Conservation (phyloP, 1,140 invertebrate genomes). For the Heliconius nattereri region DNA sequence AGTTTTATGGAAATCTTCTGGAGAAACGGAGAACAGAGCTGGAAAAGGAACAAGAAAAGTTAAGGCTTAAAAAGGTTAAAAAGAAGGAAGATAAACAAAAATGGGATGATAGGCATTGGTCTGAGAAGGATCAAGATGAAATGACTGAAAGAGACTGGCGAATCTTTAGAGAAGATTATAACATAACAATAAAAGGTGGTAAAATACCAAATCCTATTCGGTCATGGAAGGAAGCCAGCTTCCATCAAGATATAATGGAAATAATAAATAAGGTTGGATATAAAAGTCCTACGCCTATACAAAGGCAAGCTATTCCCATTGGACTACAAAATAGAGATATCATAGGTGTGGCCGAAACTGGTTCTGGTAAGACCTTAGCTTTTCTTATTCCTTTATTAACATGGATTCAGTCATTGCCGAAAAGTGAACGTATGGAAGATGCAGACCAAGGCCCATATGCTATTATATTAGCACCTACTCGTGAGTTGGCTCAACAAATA, state of each 20-base stretch:
- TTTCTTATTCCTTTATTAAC: constrained; percentile 98
- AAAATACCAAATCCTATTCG: constrained; percentile 98
- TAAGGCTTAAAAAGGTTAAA: constrained; percentile 95
- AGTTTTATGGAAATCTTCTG: constrained; percentile 98
- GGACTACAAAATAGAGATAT: constrained; percentile 99
- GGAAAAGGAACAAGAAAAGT: constrained; percentile 98
- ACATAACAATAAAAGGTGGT: constrained; percentile 99
- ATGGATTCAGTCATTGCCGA: constrained; percentile 99
- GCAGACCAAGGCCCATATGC: constrained; percentile 99
- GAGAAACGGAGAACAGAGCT: constrained; percentile 97
- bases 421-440: constrained; percentile 95
- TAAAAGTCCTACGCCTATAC: constrained; percentile 99
- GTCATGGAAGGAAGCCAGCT: constrained; percentile 96
- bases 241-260: constrained; percentile 95
- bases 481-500: constrained; percentile 99
- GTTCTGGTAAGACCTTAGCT: constrained; percentile 98
- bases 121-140: constrained; percentile 95
- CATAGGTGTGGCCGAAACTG: constrained; percentile 99
- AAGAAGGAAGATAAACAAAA: constrained; percentile 98
- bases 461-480: constrained; percentile 98
- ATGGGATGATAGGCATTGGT: constrained; percentile 99
- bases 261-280: constrained; percentile 98
- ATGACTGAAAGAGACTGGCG: constrained; percentile 99
- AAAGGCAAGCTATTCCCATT: constrained; percentile 99
- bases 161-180: constrained; percentile 99